phyloP scores from a whole-genome alignment of 1,140 invertebrate species.

The Trypoxylus dichotomus region DNA sequence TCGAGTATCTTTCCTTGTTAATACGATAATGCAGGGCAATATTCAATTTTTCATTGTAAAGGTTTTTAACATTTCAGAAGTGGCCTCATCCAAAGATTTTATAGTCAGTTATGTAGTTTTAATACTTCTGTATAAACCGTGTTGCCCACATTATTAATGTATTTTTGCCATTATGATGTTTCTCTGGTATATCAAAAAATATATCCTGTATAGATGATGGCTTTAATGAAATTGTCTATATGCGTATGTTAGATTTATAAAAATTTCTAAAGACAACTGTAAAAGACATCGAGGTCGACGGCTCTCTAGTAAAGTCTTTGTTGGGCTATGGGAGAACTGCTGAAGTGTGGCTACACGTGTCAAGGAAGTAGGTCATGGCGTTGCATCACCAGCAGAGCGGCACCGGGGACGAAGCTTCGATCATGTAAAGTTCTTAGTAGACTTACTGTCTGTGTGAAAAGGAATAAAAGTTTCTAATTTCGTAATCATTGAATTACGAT shows the following conservation, averaged over 20 bases:
- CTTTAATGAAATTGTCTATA: not conserved
- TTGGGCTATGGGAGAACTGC: constrained; percentile 15
- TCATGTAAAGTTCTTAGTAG: constrained; percentile 14
- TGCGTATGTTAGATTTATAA: constrained; percentile 14
- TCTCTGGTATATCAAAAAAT: no score
- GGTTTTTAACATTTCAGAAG: no score
- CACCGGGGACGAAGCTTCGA: constrained; percentile 2
- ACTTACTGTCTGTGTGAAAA: constrained; percentile 13
- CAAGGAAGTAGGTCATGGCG: constrained; percentile 23
- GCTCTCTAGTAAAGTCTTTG: constrained; percentile 25
- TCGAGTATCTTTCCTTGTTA: no score
- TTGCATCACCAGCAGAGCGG: constrained; percentile 26
- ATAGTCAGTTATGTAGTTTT: no score
- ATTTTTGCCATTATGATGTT: no score
- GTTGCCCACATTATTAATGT: no score
- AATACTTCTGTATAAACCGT: no score
- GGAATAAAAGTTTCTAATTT: constrained; percentile 1
- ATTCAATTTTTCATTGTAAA: no score
- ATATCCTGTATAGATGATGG: no score
- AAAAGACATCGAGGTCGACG: constrained; percentile 25
- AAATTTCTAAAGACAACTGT: constrained; percentile 13
- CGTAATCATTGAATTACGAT: not conserved
- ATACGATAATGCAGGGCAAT: no score
- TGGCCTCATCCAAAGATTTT: no score
- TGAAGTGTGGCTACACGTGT: constrained; percentile 28